Evolutionary conservation across 2,888 invertebrate species (phyloP).

Genomic region (Microdon myrmicae): DNA sequence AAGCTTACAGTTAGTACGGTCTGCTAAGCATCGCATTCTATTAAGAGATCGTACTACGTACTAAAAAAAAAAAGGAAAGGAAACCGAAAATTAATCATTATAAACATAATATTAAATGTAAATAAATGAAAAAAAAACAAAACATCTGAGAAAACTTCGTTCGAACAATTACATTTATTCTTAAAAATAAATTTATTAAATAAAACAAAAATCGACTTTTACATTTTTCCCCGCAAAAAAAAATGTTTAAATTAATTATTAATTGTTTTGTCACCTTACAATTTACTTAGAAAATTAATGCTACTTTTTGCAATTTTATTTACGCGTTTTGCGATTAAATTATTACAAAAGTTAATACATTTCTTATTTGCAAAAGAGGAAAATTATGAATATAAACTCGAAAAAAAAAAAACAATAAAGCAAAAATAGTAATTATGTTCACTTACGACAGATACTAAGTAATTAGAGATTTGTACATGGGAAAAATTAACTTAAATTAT

Average conservation of each 20-base stretch:
- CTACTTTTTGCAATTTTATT: constrained; percentile 47
- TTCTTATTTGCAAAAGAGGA: too few relatives aligned
- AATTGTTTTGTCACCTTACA: constrained; percentile 28
- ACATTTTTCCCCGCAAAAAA: constrained; percentile 5
- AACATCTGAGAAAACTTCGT: constrained; percentile 43
- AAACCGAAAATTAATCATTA: neutral
- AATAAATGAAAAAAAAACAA: constrained; percentile 18
- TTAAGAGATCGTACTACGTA: too few relatives aligned
- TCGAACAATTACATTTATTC: constrained; percentile 52
- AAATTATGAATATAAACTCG: neutral
- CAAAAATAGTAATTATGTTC: too few relatives aligned
- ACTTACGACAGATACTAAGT: too few relatives aligned
- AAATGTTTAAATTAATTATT: constrained; percentile 34
- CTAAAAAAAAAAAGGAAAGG: neutral
- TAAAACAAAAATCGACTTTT: constrained; percentile 29
- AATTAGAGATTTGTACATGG: constrained; percentile 52
- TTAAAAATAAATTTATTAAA: constrained; percentile 47
- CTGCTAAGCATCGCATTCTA: too few relatives aligned
- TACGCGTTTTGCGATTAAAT: too few relatives aligned
- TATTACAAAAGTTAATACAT: too few relatives aligned
- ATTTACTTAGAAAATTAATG: constrained; percentile 45
- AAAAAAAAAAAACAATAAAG: neutral
- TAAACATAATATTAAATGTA: too few relatives aligned
- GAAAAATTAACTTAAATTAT: constrained; percentile 35
- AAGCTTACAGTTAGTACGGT: too few relatives aligned